Evolutionary conservation across 2,797 vertebrate species (phyloP).

Genomic region (Nasua narica): DNA sequence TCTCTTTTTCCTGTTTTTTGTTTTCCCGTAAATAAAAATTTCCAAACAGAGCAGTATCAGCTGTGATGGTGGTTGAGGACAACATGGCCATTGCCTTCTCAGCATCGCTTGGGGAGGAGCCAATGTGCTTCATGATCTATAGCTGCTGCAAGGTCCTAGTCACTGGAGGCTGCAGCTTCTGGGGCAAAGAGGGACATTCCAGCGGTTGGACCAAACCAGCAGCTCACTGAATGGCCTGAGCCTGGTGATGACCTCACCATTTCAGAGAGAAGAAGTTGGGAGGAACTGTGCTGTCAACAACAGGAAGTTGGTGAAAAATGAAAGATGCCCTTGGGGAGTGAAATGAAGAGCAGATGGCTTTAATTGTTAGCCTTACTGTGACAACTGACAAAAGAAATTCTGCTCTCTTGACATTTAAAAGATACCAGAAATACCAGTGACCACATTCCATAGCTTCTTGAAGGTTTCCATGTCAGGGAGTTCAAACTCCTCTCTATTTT

Average conservation of each 20-base stretch:
- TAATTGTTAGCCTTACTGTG: constrained; percentile 86
- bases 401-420: constrained; percentile 85
- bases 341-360: constrained; percentile 85
- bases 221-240: background rate
- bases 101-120: background rate
- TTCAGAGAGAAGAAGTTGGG: constrained; percentile 82
- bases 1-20: background rate
- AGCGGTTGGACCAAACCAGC: background rate
- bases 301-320: constrained; percentile 86
- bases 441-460: constrained; percentile 84
- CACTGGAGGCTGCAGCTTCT: background rate
- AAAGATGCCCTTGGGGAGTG: constrained; percentile 79
- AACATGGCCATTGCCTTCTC: rapidly evolving
- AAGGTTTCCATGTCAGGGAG: constrained; percentile 81
- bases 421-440: constrained; percentile 85
- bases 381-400: constrained; percentile 85
- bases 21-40: background rate
- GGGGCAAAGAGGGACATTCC: background rate
- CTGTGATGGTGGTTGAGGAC: too few relatives aligned
- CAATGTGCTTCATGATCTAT: rapidly evolving
- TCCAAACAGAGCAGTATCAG: background rate
- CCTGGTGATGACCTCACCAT: constrained; percentile 66
- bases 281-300: constrained; percentile 87
- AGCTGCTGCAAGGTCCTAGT: background rate
- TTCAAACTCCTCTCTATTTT: constrained; percentile 79